Percentiles rank a stretch among this genome's conserved stretches.
phyloP scores from a whole-genome alignment of 2,113 vertebrate genomes.

The Spea multiplicata region DNA sequence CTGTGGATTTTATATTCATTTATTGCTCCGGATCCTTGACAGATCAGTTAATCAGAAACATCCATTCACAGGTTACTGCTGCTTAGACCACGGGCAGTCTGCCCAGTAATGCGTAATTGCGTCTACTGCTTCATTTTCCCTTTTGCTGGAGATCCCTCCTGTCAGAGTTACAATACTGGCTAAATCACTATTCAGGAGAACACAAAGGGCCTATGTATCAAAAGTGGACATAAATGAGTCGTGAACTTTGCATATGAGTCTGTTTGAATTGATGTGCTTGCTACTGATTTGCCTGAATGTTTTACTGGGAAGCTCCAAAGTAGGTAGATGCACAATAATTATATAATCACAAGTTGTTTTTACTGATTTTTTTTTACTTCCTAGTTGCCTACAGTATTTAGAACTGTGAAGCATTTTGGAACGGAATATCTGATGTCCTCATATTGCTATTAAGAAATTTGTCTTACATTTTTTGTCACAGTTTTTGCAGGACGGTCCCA shows the following conservation, averaged over 20 bases:
- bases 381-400: too few species aligned
- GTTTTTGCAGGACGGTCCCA: too few species aligned
- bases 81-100: slow-evolving; percentile 11
- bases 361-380: too few species aligned
- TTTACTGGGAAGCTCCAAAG: too few species aligned
- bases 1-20: slow-evolving; percentile 18
- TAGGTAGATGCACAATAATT: too few species aligned
- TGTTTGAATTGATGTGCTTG: slow-evolving; percentile 5
- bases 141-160: slow-evolving; percentile 18
- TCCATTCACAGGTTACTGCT: slow-evolving; percentile 12
- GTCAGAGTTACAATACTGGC: slow-evolving; percentile 30
- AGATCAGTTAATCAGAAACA: slow-evolving; percentile 7
- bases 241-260: slow-evolving; percentile 11
- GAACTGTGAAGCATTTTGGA: too few species aligned
- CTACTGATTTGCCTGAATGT: background rate
- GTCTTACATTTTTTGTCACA: too few species aligned
- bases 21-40: slow-evolving; percentile 1
- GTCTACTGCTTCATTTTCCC: slow-evolving; percentile 16
- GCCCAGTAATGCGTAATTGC: slow-evolving; percentile 26
- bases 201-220: slow-evolving; percentile 11
- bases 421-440: too few species aligned
- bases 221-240: slow-evolving; percentile 19
- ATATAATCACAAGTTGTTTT: too few species aligned
- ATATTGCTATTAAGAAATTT: too few species aligned
- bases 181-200: slow-evolving; percentile 16